Base-by-base conservation (phyloP, 2,113 vertebrate species). In the Delphinus delphis region DNA sequence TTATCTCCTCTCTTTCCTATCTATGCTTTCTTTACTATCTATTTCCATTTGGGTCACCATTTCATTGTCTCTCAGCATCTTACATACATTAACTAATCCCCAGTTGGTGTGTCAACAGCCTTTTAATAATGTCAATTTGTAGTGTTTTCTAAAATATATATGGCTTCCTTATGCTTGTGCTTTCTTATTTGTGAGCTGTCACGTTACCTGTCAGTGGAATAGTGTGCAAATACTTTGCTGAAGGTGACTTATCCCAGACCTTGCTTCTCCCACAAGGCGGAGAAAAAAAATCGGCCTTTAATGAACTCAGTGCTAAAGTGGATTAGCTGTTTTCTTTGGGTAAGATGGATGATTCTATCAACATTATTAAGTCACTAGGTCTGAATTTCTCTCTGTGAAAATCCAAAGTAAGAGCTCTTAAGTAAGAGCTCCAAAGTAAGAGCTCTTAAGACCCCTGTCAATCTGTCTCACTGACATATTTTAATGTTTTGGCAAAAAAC, bases 281-380 rank as follows among this genome's bases (percentile, higher is more conserved):
- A 38, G 50, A 1, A 36, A 33, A 65, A 97, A 76, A 86, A 76
- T 93, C 89, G 96, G 71, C 89, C 89, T 97, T 98, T 98, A 98
- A 98, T 98, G 97, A 98, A 98, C 97, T 98, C 53, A 1, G 80
- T 93, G 82, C 85, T 97, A 70, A 98, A 98, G 96, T 94, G 98
- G 97, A 98, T 97, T 98, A 98, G 77, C 92, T 15, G 3, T 97
- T 98, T 98, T 97, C 91, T 97, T 44, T 47, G 26, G 67, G n/a
- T 76, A 94, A 98, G 96, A 98, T 97, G 96, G 97, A 98, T 98
- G 97, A 97, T 97, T 92, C 94, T 98, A 97, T 98, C 98, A 98
- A 81, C 8, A 33, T 96, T 98, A 97, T 98, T 98, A 98, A 98
- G 95, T 97, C 97, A 95, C 86, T 95, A 70, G 83, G 92, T 97